Evolutionary conservation across 2,797 vertebrate species (phyloP).

Genomic region (Crenichthys baileyi): DNA sequence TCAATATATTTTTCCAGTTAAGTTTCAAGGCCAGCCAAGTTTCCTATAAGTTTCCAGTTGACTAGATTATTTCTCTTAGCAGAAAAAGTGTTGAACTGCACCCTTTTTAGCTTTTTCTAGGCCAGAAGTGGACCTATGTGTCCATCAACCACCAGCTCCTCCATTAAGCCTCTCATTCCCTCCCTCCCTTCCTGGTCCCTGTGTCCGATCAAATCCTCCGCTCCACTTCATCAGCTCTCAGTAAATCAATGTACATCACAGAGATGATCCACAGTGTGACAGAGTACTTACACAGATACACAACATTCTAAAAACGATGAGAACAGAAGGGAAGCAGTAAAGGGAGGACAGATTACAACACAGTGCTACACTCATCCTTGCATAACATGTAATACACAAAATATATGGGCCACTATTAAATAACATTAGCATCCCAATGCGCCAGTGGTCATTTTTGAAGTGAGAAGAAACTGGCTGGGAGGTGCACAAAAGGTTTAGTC

Average conservation of each 20-base stretch:
- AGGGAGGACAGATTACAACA: conserved; percentile 1
- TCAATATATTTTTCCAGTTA: not conserved
- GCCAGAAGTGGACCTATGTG: conserved; percentile 25
- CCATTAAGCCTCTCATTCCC: not conserved
- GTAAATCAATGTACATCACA: conserved; percentile 71
- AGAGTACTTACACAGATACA: conserved; percentile 60
- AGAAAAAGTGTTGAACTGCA: not conserved
- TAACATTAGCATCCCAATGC: not conserved
- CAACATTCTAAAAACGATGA: conserved; percentile 14
- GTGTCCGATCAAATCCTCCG: conserved; percentile 66
- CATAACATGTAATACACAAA: not conserved
- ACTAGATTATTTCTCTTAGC: not conserved
- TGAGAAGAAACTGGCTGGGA: conserved; percentile 20
- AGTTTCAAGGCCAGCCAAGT: no score
- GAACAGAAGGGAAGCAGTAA: conserved; percentile 12
- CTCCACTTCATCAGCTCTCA: conserved; percentile 73
- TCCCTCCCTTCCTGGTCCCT: conserved; percentile 10
- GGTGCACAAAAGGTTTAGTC: conserved; percentile 46
- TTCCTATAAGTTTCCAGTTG: not conserved
- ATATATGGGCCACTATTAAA: not conserved
- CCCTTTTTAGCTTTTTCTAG: not conserved
- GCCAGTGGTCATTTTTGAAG: not conserved
- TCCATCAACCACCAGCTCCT: conserved; percentile 20
- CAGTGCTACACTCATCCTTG: conserved; percentile 2
- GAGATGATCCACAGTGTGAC: conserved; percentile 61